These are phyloP conservation scores for Deroplatys truncata DNA, from an alignment of 2,888 invertebrate species.

Conservation along the genomic window DNA sequence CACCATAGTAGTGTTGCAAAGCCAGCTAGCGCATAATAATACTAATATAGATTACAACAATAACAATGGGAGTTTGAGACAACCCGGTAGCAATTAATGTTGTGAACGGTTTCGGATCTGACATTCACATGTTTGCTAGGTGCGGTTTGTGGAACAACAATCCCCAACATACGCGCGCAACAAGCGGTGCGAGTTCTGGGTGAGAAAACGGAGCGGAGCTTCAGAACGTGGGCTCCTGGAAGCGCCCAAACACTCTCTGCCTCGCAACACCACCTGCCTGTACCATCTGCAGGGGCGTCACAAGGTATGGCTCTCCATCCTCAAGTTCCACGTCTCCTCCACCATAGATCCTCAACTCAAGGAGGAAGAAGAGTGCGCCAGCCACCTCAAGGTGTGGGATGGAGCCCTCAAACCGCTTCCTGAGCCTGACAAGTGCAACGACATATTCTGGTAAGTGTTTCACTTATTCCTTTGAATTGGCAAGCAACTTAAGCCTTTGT, in stretches of 20 bases:
- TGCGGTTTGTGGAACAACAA: constrained; percentile 78
- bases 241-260: constrained; percentile 79
- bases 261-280: constrained; percentile 83
- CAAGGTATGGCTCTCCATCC: constrained; percentile 79
- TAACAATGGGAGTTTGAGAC: too few relatives aligned
- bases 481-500: neutral
- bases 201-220: constrained; percentile 52
- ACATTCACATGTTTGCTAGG: constrained; percentile 46
- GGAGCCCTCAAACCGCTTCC: constrained; percentile 63
- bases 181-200: constrained; percentile 84
- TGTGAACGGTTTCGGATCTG: too few relatives aligned
- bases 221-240: constrained; percentile 74
- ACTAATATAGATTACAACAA: too few relatives aligned
- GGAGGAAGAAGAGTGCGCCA: constrained; percentile 64
- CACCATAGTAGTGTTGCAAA: too few relatives aligned
- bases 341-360: constrained; percentile 56
- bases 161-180: constrained; percentile 80
- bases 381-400: constrained; percentile 83
- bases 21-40: too few relatives aligned
- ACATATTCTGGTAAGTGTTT: constrained; percentile 76
- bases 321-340: constrained; percentile 77
- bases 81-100: too few relatives aligned
- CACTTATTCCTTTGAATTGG: constrained; percentile 8
- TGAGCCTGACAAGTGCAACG: constrained; percentile 71
- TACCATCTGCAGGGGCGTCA: constrained; percentile 79